These are phyloP conservation scores for Cirrhinus molitorella DNA, from an alignment of 2,797 vertebrate species.

Conservation along the genomic window DNA sequence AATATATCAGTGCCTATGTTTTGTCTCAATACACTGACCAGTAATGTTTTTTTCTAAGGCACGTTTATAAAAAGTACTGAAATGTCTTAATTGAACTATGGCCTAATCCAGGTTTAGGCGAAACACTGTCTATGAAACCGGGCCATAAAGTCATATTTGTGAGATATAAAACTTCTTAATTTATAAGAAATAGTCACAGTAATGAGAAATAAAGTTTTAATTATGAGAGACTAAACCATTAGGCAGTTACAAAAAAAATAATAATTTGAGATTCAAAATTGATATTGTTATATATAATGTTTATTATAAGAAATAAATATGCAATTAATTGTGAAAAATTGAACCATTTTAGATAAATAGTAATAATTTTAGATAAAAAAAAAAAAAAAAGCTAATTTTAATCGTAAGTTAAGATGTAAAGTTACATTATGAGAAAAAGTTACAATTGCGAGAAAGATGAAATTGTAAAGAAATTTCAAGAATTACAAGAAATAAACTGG, in stretches of 20 bases:
- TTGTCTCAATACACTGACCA: too few species aligned
- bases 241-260: background rate
- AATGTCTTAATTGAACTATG: too few species aligned
- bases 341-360: background rate
- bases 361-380: background rate
- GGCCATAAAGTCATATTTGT: background rate
- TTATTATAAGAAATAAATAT: background rate
- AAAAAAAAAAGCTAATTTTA: background rate
- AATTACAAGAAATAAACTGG: too few species aligned
- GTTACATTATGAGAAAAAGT: background rate
- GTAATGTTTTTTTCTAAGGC: too few species aligned
- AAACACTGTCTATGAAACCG: too few species aligned
- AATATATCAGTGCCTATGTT: too few species aligned
- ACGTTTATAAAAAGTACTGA: too few species aligned
- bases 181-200: background rate
- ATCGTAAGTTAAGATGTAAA: background rate
- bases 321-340: background rate
- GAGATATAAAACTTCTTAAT: background rate
- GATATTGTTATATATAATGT: background rate
- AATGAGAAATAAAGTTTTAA: background rate
- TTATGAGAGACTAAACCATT: background rate
- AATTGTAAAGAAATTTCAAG: background rate
- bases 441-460: background rate
- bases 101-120: too few species aligned
- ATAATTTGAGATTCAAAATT: background rate